Evolutionary conservation across 1,140 invertebrate genomes (phyloP).

Genomic region (Oryzaephilus surinamensis): DNA sequence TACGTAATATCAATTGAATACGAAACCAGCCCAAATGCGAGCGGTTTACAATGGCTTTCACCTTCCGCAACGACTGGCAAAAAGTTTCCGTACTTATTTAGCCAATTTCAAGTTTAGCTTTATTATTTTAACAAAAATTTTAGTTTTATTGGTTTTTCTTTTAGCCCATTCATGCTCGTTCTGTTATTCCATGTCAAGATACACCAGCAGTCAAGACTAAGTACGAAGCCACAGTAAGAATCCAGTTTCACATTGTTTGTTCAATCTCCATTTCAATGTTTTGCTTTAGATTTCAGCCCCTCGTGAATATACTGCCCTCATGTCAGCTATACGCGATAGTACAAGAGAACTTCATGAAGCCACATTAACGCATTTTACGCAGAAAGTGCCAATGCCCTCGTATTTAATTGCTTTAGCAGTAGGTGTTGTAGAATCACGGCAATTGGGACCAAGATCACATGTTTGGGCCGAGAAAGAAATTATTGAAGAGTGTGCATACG

Average conservation of each 20-base stretch:
- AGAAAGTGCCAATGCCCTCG: conserved; percentile 64
- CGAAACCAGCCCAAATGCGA: conserved; percentile 58
- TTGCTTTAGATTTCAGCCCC: conserved; percentile 60
- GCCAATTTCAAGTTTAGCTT: conserved; percentile 69
- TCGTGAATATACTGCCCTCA: conserved; percentile 67
- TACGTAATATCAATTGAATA: conserved; percentile 54
- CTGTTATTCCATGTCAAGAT: conserved; percentile 88
- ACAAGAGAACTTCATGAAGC: conserved; percentile 29
- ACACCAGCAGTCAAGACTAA: conserved; percentile 83
- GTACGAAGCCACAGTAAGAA: conserved; percentile 67
- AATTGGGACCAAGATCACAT: conserved; percentile 63
- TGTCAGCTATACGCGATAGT: conserved; percentile 71
- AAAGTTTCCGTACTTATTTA: conserved; percentile 81
- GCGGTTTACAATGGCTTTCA: conserved; percentile 82
- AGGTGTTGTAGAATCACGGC: conserved; percentile 65
- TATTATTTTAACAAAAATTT: conserved; percentile 1
- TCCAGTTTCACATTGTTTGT: background rate
- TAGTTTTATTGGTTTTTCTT: conserved; percentile 18
- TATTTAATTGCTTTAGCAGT: conserved; percentile 81
- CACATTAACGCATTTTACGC: conserved; percentile 53
- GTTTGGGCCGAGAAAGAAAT: conserved; percentile 86
- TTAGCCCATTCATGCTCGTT: conserved; percentile 80
- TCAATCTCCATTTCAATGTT: conserved; percentile 2
- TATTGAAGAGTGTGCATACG: conserved; percentile 72
- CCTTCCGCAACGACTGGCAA: conserved; percentile 81